These are phyloP conservation scores for Varanus komodoensis DNA, from an alignment of 2,113 vertebrate genomes.

Conservation along the genomic window DNA sequence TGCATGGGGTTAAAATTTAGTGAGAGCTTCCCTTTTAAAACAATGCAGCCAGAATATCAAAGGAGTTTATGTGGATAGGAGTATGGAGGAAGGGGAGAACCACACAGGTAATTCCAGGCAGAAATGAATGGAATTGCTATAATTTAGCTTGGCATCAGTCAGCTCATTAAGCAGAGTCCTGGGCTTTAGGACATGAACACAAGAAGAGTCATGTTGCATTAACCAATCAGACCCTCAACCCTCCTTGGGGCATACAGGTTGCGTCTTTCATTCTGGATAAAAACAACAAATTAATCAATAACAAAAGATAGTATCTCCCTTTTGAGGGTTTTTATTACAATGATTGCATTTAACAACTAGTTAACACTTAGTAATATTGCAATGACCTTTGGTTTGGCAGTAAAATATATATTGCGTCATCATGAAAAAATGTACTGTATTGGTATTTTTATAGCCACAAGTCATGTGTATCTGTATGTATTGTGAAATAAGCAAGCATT, in stretches of 20 bases:
- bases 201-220: not conserved
- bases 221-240: not conserved
- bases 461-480: not conserved
- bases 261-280: not conserved
- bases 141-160: too few species aligned
- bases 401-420: not conserved
- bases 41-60: not conserved
- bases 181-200: too few species aligned
- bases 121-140: too few species aligned
- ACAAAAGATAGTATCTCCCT: not conserved
- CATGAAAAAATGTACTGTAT: not conserved
- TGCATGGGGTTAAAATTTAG: not conserved
- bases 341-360: not conserved
- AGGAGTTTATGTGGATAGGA: too few species aligned
- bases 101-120: not conserved
- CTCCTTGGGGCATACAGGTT: not conserved
- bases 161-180: too few species aligned
- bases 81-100: not conserved
- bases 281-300: not conserved
- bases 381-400: not conserved
- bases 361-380: not conserved
- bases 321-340: not conserved
- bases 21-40: not conserved
- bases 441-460: not conserved
- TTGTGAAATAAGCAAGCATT: not conserved